phyloP scores from a whole-genome alignment of 2,888 invertebrate species.

The Clusia tigrina region DNA sequence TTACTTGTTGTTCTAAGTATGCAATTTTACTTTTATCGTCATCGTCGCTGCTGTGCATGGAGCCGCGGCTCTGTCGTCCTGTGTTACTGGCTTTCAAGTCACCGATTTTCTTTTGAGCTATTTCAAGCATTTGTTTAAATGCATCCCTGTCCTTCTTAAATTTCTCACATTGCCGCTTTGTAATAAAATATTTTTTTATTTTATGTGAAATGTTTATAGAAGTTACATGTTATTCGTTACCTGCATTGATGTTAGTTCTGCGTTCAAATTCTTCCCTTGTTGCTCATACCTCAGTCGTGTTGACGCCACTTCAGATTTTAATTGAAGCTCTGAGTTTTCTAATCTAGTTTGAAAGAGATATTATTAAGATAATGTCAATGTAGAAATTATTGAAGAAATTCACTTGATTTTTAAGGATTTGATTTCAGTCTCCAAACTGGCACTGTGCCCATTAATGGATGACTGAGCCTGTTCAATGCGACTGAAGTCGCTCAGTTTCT shows the following conservation, averaged over 20 bases:
- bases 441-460: slow-evolving; percentile 78
- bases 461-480: slow-evolving; percentile 84
- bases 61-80: slow-evolving; percentile 69
- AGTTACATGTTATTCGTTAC: slow-evolving; percentile 60
- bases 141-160: slow-evolving; percentile 89
- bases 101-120: slow-evolving; percentile 83
- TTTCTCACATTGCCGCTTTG: slow-evolving; percentile 66
- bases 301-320: slow-evolving; percentile 81
- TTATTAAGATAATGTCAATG: no score
- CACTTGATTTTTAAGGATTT: slow-evolving; percentile 73
- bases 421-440: slow-evolving; percentile 79
- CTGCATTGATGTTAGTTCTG: slow-evolving; percentile 84
- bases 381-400: slow-evolving; percentile 31
- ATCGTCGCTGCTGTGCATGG: slow-evolving; percentile 79
- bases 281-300: slow-evolving; percentile 86
- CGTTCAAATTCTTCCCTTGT: slow-evolving; percentile 80
- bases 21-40: slow-evolving; percentile 77
- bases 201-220: not conserved
- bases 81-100: slow-evolving; percentile 71
- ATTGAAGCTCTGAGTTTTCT: slow-evolving; percentile 74
- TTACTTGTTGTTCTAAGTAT: slow-evolving; percentile 78
- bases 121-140: slow-evolving; percentile 88
- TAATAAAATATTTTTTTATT: not conserved
- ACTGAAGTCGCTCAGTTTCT: slow-evolving; percentile 85
- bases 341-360: slow-evolving; percentile 62